A percentile compares a stretch with the other conserved stretches of the same genome.
Conservation (phyloP, 2,797 vertebrate genomes). For the Triplophysa bombifrons region DNA sequence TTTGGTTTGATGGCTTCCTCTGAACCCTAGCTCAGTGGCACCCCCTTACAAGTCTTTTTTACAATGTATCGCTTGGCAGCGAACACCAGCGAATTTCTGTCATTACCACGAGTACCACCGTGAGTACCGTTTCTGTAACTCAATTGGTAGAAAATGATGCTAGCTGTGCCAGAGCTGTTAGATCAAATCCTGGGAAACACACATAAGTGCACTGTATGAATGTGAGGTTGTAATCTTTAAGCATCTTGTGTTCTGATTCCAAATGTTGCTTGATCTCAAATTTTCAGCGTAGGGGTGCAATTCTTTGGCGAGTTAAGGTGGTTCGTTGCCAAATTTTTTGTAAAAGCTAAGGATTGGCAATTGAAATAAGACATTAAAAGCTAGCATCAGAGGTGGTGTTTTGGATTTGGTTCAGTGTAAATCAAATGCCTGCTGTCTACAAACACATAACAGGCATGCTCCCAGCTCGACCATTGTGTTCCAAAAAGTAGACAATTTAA, state of each 20-base stretch:
- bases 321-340: not conserved
- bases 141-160: not conserved
- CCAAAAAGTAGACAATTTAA: constrained; percentile 1
- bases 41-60: not conserved
- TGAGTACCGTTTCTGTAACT: not conserved
- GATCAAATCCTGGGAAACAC: not conserved
- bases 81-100: not conserved
- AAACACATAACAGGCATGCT: not conserved
- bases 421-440: not conserved
- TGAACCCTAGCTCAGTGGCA: not conserved
- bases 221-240: not conserved
- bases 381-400: not conserved
- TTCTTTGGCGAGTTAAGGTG: not conserved
- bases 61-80: not conserved
- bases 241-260: not conserved
- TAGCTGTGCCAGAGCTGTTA: not conserved
- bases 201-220: not conserved
- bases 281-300: constrained; percentile 1
- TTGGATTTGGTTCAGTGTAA: constrained; percentile 7
- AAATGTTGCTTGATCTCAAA: not conserved
- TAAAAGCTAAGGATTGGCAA: not conserved
- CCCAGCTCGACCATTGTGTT: not conserved
- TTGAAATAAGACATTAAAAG: not conserved
- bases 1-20: not conserved
- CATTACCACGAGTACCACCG: not conserved